These are phyloP conservation scores for Hozukius guyotensis DNA, from an alignment of 2,797 vertebrate genomes.

Conservation along the genomic window DNA sequence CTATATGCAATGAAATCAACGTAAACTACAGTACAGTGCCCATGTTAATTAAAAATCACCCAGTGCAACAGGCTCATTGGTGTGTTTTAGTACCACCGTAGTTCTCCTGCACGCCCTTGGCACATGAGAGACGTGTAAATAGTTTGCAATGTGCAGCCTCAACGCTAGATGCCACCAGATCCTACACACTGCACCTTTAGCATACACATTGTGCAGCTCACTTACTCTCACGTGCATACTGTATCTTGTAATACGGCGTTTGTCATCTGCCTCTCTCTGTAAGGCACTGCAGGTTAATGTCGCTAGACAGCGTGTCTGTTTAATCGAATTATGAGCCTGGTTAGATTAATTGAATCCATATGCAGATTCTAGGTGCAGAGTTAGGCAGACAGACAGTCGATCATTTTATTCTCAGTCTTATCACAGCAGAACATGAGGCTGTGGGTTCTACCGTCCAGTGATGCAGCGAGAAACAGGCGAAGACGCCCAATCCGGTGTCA, in stretches of 20 bases:
- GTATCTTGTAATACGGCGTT: neutral
- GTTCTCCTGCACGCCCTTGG: too few species aligned
- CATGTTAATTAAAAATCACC: too few species aligned
- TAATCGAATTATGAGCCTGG: conserved; percentile 25
- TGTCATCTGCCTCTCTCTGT: neutral
- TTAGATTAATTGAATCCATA: conserved; percentile 28
- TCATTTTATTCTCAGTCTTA: conserved; percentile 33
- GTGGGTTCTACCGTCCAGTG: conserved; percentile 19
- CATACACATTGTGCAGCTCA: neutral
- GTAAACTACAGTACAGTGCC: too few species aligned
- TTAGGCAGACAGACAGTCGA: neutral
- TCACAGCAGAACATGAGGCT: conserved; percentile 31
- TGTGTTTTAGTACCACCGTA: too few species aligned
- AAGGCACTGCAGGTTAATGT: neutral
- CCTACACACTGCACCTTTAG: neutral
- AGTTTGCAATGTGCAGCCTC: too few species aligned
- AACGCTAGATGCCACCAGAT: too few species aligned
- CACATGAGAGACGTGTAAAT: too few species aligned
- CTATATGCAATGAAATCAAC: too few species aligned
- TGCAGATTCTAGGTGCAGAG: conserved; percentile 9
- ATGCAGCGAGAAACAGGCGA: conserved; percentile 23
- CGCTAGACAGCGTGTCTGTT: neutral
- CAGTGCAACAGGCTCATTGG: too few species aligned
- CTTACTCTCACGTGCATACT: neutral
- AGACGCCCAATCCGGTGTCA: conserved; percentile 27